Conservation (phyloP, 2,113 vertebrate species). For the Trachemys scripta region DNA sequence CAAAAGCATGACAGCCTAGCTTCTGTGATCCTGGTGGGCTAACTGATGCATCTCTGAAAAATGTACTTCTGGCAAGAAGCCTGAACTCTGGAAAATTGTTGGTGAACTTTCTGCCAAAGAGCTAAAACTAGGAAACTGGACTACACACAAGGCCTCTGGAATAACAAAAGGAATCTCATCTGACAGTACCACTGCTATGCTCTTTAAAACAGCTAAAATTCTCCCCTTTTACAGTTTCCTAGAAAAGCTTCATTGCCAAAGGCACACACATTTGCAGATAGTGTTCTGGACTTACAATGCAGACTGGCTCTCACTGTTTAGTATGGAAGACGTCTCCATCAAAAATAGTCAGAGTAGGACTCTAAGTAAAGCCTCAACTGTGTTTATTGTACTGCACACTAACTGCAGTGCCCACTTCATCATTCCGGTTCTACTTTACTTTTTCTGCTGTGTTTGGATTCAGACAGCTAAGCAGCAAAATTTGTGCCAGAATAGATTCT, state of each 20-base stretch:
- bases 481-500: not conserved
- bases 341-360: not conserved
- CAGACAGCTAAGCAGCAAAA: not conserved
- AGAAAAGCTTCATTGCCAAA: not conserved
- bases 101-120: not conserved
- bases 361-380: not conserved
- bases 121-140: not conserved
- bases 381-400: not conserved
- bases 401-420: not conserved
- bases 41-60: not conserved
- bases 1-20: slow-evolving; percentile 14
- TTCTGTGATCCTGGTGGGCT: slow-evolving; percentile 10
- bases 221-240: not conserved
- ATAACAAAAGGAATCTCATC: not conserved
- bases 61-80: not conserved
- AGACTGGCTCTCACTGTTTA: not conserved
- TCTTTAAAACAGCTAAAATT: not conserved
- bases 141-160: too few species aligned
- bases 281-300: not conserved
- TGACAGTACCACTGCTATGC: accelerated
- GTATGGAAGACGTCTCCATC: not conserved
- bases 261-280: not conserved
- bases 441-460: not conserved
- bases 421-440: not conserved
- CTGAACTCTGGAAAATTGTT: not conserved